A percentile compares a stretch with the other conserved stretches of the same genome.
Evolutionary conservation across 2,888 invertebrate species (phyloP).

Genomic region (Gasteruption jaculator): DNA sequence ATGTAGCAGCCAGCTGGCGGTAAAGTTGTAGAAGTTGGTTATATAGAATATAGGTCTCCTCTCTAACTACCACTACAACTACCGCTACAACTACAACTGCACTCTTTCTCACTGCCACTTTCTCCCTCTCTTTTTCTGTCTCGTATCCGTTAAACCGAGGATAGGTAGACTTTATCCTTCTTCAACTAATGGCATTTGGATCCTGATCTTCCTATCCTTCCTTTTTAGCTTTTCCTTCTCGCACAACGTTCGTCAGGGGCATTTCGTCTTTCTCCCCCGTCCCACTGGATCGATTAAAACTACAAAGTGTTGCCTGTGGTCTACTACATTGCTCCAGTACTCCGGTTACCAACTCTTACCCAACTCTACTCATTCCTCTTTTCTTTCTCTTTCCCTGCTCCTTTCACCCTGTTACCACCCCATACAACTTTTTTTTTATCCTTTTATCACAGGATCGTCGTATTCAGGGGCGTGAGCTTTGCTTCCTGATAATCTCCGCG

Average conservation of each 20-base stretch:
- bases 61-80: too few relatives aligned
- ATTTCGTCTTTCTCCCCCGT: conserved; percentile 36
- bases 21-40: conserved; percentile 47
- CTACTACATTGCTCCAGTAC: conserved; percentile 42
- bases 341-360: conserved; percentile 43
- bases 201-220: conserved; percentile 6
- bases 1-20: conserved; percentile 42
- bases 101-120: conserved; percentile 8
- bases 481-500: conserved; percentile 42
- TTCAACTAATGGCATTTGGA: neutral
- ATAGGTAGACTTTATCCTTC: neutral
- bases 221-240: conserved; percentile 23
- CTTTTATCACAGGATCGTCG: conserved; percentile 34
- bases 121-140: conserved; percentile 8
- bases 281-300: conserved; percentile 48
- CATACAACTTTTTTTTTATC: conserved; percentile 25
- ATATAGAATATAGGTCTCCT: conserved; percentile 45
- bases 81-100: too few relatives aligned
- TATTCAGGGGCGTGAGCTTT: conserved; percentile 39
- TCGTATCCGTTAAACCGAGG: neutral
- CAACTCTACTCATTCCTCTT: conserved; percentile 22
- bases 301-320: conserved; percentile 49
- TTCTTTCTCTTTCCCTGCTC: conserved; percentile 5
- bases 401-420: conserved; percentile 15
- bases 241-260: conserved; percentile 27